Conservation (phyloP, 2,888 invertebrate species). For the Pyrochroa serraticornis region DNA sequence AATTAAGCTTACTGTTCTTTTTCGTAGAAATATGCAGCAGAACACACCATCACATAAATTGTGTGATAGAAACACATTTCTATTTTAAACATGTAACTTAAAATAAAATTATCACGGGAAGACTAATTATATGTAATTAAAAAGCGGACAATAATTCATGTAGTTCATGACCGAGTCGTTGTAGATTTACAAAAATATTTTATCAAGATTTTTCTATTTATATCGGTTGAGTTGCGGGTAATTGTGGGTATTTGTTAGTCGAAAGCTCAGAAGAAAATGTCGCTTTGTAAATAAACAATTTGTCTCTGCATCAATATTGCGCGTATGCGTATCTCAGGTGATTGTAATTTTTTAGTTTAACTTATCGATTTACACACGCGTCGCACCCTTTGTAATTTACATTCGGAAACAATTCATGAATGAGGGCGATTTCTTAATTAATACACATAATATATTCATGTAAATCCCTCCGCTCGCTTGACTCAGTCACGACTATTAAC, state of each 20-base stretch:
- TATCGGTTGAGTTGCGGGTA: too few relatives aligned
- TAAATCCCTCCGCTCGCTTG: not conserved
- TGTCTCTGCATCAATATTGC: too few relatives aligned
- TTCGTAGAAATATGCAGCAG: too few relatives aligned
- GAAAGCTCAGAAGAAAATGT: too few relatives aligned
- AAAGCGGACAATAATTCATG: constrained; percentile 23
- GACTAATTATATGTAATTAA: constrained; percentile 26
- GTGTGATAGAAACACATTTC: constrained; percentile 23
- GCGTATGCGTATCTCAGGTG: too few relatives aligned
- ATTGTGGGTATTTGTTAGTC: too few relatives aligned
- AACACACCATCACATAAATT: constrained; percentile 27
- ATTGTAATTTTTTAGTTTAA: not conserved
- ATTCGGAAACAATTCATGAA: constrained; percentile 3
- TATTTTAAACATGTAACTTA: constrained; percentile 28
- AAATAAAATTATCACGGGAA: constrained; percentile 29
- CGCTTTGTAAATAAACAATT: too few relatives aligned
- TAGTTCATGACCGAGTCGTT: constrained; percentile 9
- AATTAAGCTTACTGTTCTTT: too few relatives aligned
- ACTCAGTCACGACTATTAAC: not conserved
- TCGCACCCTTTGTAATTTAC: not conserved
- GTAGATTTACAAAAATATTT: constrained; percentile 5
- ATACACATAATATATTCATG: constrained; percentile 1
- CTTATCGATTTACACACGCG: not conserved
- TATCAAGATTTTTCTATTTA: not conserved
- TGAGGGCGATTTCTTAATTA: constrained; percentile 8